Base-by-base conservation (phyloP, 2,113 vertebrate genomes). In the Hemiprocne comata region DNA sequence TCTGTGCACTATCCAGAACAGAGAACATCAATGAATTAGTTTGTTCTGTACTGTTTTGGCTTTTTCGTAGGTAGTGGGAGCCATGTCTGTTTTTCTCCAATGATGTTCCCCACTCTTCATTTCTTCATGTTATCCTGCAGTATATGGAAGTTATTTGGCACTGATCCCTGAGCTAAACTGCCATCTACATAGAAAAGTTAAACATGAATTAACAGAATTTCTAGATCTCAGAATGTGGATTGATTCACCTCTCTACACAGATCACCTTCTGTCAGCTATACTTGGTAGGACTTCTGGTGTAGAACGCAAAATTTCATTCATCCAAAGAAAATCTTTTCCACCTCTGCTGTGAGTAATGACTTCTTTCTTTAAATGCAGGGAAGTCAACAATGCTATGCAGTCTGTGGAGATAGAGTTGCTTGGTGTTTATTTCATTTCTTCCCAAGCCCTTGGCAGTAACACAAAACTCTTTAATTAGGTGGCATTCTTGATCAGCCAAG, bases 391-490 rank as follows among this genome's bases (percentile, higher is more conserved):
- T 77, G 62, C 80, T 67, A 46, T 46, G 28, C 42, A 42, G 44
- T 90, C 90, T 88, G 78, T 86, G 79, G 87, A 95, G 96, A 90
- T 88, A 82, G 58, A 86, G 64, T 89, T 64, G 51, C 66, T 88
- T 80, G 72, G 64, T 91, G 77, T 91, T 93, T 85, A 78, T 86
- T 97, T 85, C 54, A 23, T 76, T 89, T 55, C 72, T 89, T 97
- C 66, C 90, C 78, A 93, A 90, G 93, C 91, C 87, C 18, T 29
- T 81, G 72, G 87, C 93, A 93, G 58, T 73, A 92, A 85, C 85
- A 93, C 75, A 87, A 90, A 91, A 40, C 70, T 82, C 34, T 87
- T 96, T 95, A 95, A 95, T 95, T 95, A 94, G 79, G 53, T 96
- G 87, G 85, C 82, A 84, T 79, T 87, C 82, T 85, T 95, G 78